Percentiles rank a stretch among this genome's conserved stretches.
These are phyloP conservation scores for Florisuga fusca DNA, from an alignment of 2,797 vertebrate genomes.

Conservation along the genomic window DNA sequence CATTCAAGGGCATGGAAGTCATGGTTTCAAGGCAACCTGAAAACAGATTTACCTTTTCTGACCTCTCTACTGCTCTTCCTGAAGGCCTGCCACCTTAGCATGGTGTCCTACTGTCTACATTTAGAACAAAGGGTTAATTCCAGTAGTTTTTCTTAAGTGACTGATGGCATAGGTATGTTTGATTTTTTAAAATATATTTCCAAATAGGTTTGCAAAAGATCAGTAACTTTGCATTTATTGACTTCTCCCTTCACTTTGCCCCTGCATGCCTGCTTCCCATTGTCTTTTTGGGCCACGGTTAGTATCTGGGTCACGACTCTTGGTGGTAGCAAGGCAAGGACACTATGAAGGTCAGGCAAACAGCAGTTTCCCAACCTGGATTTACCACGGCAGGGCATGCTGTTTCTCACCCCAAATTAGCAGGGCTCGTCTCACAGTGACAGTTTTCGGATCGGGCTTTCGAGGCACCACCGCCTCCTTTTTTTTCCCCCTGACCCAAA, in stretches of 20 bases:
- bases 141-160: not conserved
- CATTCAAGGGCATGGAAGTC: fast-evolving
- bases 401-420: fast-evolving
- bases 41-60: not conserved
- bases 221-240: not conserved
- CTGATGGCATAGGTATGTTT: not conserved
- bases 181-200: not conserved
- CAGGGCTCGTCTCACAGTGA: not conserved
- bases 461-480: too few relatives aligned
- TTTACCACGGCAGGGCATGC: fast-evolving
- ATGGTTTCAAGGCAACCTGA: not conserved
- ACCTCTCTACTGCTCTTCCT: not conserved
- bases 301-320: not conserved
- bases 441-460: not conserved
- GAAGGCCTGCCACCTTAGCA: not conserved
- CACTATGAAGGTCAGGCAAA: not conserved
- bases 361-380: not conserved
- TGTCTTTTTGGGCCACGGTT: fast-evolving
- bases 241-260: not conserved
- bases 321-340: not conserved
- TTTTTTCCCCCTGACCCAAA: too few relatives aligned
- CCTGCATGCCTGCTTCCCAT: fast-evolving
- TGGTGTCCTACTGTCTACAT: not conserved
- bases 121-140: not conserved
- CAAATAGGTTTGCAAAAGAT: not conserved